Base-by-base conservation (phyloP, 35 echinoderm and acorn worm species). In the Anneissia japonica region DNA sequence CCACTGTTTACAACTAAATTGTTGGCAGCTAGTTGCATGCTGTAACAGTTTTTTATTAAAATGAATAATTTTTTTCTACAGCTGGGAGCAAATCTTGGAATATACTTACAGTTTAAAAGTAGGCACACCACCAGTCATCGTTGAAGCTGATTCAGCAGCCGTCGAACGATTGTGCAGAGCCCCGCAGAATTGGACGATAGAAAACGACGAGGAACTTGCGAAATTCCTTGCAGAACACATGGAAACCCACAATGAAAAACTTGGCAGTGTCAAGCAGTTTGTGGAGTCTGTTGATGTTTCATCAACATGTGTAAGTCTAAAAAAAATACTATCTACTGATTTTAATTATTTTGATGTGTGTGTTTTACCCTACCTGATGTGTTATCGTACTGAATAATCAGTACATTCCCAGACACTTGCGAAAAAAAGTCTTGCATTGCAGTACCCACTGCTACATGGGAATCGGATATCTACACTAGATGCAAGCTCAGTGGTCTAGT, bases 231-330 rank as follows among this genome's bases (percentile, higher is more conserved):
- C 79, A 77, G 96, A 99, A 83, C 89, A 99, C 76, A 93, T 86
- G 13, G 91, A 91, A 31, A 89, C 91, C 21, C 83, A 89, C 32
- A 91, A 93, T 72, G 92, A 94, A 38, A 86, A 91, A 46, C 84
- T 94, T 46, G 96, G 96, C n/a, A 93, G 89, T 78, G 92, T 91
- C 3, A 99, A 93, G 84, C 96, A 99, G 87, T 99, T 91, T 81
- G 92, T 99, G 23, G 92, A 99, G 29, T 83, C 96, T 83, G 96
- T 99, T 4, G 96, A 90, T 51, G 96, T 94, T 26, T 99, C 96
- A 29, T 99, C 96, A 31, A 88, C 74, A 32, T 93, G 92, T 89
- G 96, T 97, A 73, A 93, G 87, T 85, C 32, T n/a, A n/a, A n/a
- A n/a, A n/a, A n/a, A n/a, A n/a, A n/a, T n/a, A n/a, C n/a, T n/a